phyloP scores from a whole-genome alignment of 2,888 invertebrate genomes.

The Morpho deidamia region DNA sequence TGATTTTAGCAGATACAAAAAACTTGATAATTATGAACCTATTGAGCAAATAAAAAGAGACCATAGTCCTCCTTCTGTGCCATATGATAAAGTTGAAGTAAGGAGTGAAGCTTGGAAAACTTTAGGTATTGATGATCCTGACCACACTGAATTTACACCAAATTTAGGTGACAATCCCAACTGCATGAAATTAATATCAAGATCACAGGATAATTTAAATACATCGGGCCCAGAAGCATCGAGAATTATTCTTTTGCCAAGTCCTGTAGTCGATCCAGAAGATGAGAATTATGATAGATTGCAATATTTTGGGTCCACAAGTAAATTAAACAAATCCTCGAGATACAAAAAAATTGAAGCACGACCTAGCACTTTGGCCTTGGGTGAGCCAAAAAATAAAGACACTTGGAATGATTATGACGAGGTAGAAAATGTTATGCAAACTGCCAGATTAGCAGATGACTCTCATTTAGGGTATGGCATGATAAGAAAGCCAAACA shows the following conservation, averaged over 20 bases:
- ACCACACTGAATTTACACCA: conserved; percentile 82
- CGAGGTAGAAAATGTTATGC: conserved; percentile 83
- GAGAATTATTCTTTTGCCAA: conserved; percentile 75
- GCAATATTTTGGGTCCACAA: conserved; percentile 88
- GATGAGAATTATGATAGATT: conserved; percentile 87
- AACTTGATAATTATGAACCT: conserved; percentile 73
- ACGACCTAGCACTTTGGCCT: conserved; percentile 74
- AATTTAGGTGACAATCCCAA: conserved; percentile 67
- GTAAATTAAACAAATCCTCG: conserved; percentile 81
- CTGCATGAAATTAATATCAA: conserved; percentile 69
- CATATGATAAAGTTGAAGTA: conserved; percentile 88
- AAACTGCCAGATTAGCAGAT: conserved; percentile 85
- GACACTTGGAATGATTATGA: conserved; percentile 87
- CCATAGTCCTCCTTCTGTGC: conserved; percentile 57
- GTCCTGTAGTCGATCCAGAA: conserved; percentile 66
- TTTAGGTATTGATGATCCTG: conserved; percentile 84
- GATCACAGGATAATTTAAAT: conserved; percentile 72
- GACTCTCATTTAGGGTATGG: conserved; percentile 90
- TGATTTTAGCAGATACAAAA: conserved; percentile 73
- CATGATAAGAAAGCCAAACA: conserved; percentile 83
- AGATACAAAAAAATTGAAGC: conserved; percentile 84
- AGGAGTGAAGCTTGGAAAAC: conserved; percentile 90
- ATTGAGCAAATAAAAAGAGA: conserved; percentile 72
- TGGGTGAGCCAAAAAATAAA: conserved; percentile 61
- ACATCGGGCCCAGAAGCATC: conserved; percentile 68